Conservation (phyloP, 2,888 invertebrate genomes). For the Drosophila atroscutellata region DNA sequence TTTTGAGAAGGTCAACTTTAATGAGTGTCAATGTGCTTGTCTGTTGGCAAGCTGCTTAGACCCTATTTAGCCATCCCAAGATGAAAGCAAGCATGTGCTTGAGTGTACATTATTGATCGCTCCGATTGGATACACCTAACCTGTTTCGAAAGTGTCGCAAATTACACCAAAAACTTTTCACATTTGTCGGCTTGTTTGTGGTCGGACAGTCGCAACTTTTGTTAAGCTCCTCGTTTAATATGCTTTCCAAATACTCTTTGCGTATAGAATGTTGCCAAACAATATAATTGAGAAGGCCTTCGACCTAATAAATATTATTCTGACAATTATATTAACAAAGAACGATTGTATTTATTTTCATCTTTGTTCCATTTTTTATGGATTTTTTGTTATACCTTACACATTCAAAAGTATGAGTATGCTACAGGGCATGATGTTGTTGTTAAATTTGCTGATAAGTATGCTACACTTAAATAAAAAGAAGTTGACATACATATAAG, state of each 20-base stretch:
- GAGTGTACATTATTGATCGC: conserved; percentile 62
- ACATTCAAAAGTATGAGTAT: conserved; percentile 8
- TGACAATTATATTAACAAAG: neutral
- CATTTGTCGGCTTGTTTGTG: conserved; percentile 71
- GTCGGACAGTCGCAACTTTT: conserved; percentile 55
- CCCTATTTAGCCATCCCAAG: conserved; percentile 22
- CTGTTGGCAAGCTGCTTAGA: conserved; percentile 31
- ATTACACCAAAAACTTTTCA: conserved; percentile 70
- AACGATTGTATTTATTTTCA: neutral
- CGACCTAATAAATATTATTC: neutral
- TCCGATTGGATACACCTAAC: conserved; percentile 40
- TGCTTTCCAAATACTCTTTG: neutral
- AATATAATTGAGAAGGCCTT: neutral
- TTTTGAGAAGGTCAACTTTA: conserved; percentile 82
- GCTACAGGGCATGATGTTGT: conserved; percentile 1
- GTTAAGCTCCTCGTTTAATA: conserved; percentile 4
- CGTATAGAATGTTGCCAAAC: neutral
- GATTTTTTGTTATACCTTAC: neutral
- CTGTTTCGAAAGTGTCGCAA: conserved; percentile 50
- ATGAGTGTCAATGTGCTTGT: conserved; percentile 72
- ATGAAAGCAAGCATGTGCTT: conserved; percentile 4
- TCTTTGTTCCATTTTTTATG: neutral
- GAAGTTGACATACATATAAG: neutral
- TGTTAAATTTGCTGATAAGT: conserved; percentile 38
- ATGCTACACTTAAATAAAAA: conserved; percentile 16